These are phyloP conservation scores for Plagodis pulveraria DNA, from an alignment of 2,888 invertebrate genomes.

Conservation along the genomic window DNA sequence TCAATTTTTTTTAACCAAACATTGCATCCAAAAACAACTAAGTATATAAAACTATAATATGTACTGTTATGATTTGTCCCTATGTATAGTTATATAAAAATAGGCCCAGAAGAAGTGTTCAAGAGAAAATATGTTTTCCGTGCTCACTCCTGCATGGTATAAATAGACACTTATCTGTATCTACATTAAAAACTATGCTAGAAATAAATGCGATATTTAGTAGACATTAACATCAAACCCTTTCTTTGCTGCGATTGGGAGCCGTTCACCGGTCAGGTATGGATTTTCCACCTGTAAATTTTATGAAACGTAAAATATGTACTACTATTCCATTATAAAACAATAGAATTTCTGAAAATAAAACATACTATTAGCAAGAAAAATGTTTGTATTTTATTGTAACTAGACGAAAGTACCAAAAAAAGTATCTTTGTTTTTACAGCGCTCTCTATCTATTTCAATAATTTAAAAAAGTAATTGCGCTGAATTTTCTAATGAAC, in stretches of 20 bases:
- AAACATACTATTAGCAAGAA: too few species aligned
- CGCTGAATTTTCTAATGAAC: too few species aligned
- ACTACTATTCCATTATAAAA: too few species aligned
- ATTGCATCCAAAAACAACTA: constrained; percentile 1
- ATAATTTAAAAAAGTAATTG: too few species aligned
- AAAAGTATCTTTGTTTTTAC: too few species aligned
- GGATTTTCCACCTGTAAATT: constrained; percentile 90
- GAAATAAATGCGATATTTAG: constrained; percentile 48
- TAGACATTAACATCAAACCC: constrained; percentile 88
- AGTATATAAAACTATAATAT: constrained; percentile 10
- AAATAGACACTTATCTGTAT: constrained; percentile 33
- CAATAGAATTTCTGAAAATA: too few species aligned
- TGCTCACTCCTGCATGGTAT: constrained; percentile 31
- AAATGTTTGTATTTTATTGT: too few species aligned
- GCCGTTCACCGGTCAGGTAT: constrained; percentile 92
- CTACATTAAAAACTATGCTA: constrained; percentile 23
- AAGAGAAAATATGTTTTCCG: constrained; percentile 19
- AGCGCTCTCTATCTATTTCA: too few species aligned
- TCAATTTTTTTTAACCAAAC: not conserved
- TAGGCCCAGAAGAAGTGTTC: constrained; percentile 41
- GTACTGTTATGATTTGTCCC: constrained; percentile 11
- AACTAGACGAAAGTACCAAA: too few species aligned
- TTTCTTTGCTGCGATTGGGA: constrained; percentile 97
- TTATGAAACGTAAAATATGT: not conserved
- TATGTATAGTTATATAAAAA: constrained; percentile 37